These are phyloP conservation scores for Lipophrys pholis DNA, from an alignment of 2,113 vertebrate species.

Conservation along the genomic window DNA sequence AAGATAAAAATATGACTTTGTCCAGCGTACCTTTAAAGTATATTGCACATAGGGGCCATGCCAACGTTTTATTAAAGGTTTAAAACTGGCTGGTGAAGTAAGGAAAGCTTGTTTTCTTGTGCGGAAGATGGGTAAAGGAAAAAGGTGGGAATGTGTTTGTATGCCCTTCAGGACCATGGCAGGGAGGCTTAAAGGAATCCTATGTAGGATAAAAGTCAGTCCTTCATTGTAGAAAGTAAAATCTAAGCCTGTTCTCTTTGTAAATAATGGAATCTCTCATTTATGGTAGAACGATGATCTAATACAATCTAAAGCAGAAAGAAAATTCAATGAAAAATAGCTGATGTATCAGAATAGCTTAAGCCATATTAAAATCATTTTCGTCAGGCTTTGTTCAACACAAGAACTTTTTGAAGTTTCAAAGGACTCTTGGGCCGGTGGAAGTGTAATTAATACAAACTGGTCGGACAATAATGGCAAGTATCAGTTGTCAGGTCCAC, in stretches of 20 bases:
- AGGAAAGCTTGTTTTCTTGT: constrained; percentile 65
- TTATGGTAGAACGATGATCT: too few relatives aligned
- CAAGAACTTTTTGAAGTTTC: background rate
- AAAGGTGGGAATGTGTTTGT: constrained; percentile 20
- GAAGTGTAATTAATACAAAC: constrained; percentile 4
- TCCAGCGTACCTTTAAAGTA: constrained; percentile 80
- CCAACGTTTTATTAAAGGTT: constrained; percentile 79
- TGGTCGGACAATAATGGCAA: constrained; percentile 23
- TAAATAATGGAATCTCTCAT: background rate
- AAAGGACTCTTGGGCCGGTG: background rate
- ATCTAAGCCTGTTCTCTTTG: background rate
- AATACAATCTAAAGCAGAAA: too few relatives aligned
- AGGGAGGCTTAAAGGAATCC: background rate
- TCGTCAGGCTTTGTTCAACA: background rate
- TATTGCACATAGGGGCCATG: constrained; percentile 71
- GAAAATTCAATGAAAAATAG: too few relatives aligned
- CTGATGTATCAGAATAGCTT: too few relatives aligned
- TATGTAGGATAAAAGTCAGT: constrained; percentile 26
- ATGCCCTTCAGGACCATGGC: constrained; percentile 48
- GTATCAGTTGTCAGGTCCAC: too few relatives aligned
- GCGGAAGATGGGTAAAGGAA: constrained; percentile 50
- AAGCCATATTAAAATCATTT: too few relatives aligned
- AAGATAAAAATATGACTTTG: constrained; percentile 77
- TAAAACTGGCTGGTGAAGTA: constrained; percentile 75
- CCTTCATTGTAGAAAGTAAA: background rate